phyloP scores from a whole-genome alignment of 2,113 vertebrate genomes.

The Siniperca knerii region DNA sequence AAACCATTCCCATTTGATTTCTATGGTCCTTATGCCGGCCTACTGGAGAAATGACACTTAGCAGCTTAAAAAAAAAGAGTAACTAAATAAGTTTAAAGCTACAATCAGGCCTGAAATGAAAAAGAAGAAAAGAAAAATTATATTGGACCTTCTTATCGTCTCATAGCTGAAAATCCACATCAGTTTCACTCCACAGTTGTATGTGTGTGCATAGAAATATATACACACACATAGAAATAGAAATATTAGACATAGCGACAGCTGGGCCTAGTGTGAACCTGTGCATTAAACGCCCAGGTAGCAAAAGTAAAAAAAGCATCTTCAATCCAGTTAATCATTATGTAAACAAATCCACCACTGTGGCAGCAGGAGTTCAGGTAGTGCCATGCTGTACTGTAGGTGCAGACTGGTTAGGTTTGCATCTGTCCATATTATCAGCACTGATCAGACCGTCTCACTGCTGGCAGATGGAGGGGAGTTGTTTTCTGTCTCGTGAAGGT shows the following conservation, averaged over 20 bases:
- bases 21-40: background rate
- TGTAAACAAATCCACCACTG: slow-evolving; percentile 53
- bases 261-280: slow-evolving; percentile 7
- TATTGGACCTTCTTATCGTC: background rate
- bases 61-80: slow-evolving; percentile 11
- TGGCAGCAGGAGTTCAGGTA: slow-evolving; percentile 7
- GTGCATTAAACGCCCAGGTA: slow-evolving; percentile 5
- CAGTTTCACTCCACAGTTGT: slow-evolving; percentile 20
- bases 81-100: slow-evolving; percentile 26
- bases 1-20: slow-evolving; percentile 40
- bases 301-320: slow-evolving; percentile 39
- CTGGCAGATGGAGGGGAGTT: slow-evolving; percentile 76
- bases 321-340: slow-evolving; percentile 34
- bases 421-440: slow-evolving; percentile 1
- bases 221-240: slow-evolving; percentile 29
- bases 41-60: slow-evolving; percentile 22
- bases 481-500: slow-evolving; percentile 79
- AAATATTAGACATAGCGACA: slow-evolving; percentile 26
- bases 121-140: slow-evolving; percentile 9
- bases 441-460: slow-evolving; percentile 80
- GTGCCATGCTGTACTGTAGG: background rate
- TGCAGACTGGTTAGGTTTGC: background rate
- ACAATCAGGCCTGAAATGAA: slow-evolving; percentile 10
- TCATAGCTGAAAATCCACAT: slow-evolving; percentile 15
- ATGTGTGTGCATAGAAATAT: slow-evolving; percentile 7